Conservation (phyloP, 2,797 vertebrate genomes). For the Crenichthys baileyi region DNA sequence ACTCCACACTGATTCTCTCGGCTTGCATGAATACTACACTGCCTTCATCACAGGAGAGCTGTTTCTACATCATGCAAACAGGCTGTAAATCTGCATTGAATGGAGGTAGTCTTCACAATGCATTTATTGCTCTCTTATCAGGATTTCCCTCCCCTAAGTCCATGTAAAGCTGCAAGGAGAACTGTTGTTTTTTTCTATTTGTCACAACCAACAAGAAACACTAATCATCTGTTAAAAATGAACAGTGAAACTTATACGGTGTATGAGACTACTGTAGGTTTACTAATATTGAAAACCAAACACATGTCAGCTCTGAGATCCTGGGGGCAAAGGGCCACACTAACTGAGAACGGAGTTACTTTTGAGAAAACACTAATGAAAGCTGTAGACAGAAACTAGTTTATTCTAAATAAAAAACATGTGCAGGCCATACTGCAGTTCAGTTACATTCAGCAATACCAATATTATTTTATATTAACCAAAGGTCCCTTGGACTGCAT, state of each 20-base stretch:
- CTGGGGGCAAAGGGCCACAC: neutral
- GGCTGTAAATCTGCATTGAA: neutral
- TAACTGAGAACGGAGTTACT: neutral
- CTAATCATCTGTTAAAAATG: neutral
- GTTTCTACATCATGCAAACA: neutral
- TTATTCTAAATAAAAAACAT: neutral
- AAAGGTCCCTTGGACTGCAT: neutral
- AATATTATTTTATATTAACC: neutral
- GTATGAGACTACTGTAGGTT: neutral
- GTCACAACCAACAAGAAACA: neutral
- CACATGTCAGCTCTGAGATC: neutral
- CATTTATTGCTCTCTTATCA: neutral
- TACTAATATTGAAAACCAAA: neutral
- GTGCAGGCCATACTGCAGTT: neutral
- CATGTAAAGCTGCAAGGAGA: neutral
- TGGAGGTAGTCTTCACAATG: neutral
- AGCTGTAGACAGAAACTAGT: neutral
- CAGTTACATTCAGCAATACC: neutral
- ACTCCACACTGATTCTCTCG: slow-evolving; percentile 62
- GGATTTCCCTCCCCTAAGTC: neutral
- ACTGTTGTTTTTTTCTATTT: neutral
- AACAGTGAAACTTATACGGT: neutral
- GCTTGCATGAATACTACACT: slow-evolving; percentile 42
- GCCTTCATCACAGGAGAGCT: slow-evolving; percentile 22
- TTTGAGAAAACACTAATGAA: neutral